Evolutionary conservation across 2,797 vertebrate species (phyloP), one percentile per base, ranked within the genome.

Genomic region (Parauchenoglanis ngamensis): DNA sequence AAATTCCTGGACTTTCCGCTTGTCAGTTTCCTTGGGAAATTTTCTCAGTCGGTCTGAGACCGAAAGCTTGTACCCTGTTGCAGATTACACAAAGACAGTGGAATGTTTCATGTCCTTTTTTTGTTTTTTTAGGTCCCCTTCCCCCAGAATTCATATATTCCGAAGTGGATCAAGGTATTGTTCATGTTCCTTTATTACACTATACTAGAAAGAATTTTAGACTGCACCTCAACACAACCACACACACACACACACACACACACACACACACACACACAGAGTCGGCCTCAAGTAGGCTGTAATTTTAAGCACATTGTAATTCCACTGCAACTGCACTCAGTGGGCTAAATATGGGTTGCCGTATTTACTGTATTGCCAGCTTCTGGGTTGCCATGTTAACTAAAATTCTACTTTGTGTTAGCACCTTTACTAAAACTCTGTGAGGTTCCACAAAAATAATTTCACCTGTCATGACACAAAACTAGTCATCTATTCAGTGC

Each of bases 61-160:
- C 7, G n/a, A 28, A 49, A 28, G 73, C 1, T n/a, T 46, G 8
- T 25, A 2, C 4, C 70, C 12, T 15, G 0, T n/a, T 7, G 28
- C 5, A 49, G 23, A 52, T 17, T 17, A 6, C 49, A 54, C n/a
- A 10, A 15, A 21, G 1, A 11, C n/a, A 31, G 2, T 8, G 25
- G 7, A 46, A 77, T 28, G 73, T 52, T 5, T 77, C 52, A 19
- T 4, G 7, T 52, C 72, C 23, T 75, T 25, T 52, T n/a, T 17
- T 13, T 46, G 0, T 28, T 77, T 28, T 54, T 77, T 31, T 3
- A 77, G 75, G 7, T 3, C 3, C 7, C 15, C 0, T 2, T 56
- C 1, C 7, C n/a, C 0, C 2, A 54, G 52, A 77, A 2, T 1
- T 3, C 2, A 2, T 0, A 31, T 17, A 19, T 3, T 0, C 2